Evolutionary conservation across 2,888 invertebrate species (phyloP).

Genomic region (Drosophila melanosoma): DNA sequence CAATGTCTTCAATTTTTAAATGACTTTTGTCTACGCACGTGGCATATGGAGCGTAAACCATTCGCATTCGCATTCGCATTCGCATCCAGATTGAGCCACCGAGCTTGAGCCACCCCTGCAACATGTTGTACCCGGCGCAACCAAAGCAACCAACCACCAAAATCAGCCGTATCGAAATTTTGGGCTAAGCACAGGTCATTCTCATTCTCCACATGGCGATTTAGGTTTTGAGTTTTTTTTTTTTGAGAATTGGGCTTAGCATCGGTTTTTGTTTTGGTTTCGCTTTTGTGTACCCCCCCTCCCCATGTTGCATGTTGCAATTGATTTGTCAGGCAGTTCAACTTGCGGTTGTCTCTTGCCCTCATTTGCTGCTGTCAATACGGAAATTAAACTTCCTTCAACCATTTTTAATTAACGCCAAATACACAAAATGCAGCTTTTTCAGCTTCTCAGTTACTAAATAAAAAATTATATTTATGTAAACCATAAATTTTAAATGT

Average conservation of each 20-base stretch:
- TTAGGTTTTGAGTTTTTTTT: slow-evolving; percentile 17
- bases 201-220: slow-evolving; percentile 8
- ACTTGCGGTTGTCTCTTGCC: slow-evolving; percentile 8
- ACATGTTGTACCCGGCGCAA: slow-evolving; percentile 6
- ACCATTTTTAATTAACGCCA: slow-evolving; percentile 9
- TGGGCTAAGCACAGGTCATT: slow-evolving; percentile 59
- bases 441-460: not conserved
- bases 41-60: slow-evolving; percentile 83
- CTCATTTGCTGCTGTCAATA: not conserved
- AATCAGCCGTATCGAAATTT: slow-evolving; percentile 63
- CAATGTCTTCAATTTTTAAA: slow-evolving; percentile 72
- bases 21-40: slow-evolving; percentile 79
- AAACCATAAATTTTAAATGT: not conserved
- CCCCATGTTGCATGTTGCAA: slow-evolving; percentile 51
- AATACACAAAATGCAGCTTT: not conserved
- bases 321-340: slow-evolving; percentile 17
- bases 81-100: slow-evolving; percentile 34
- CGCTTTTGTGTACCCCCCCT: not conserved
- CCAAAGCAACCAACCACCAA: slow-evolving; percentile 42
- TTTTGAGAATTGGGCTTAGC: slow-evolving; percentile 12
- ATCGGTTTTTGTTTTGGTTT: slow-evolving; percentile 3
- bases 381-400: slow-evolving; percentile 13
- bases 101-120: slow-evolving; percentile 14
- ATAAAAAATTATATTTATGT: not conserved
- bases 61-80: slow-evolving; percentile 63